Conservation (phyloP, 2,797 vertebrate genomes). For the Liasis olivaceus region DNA sequence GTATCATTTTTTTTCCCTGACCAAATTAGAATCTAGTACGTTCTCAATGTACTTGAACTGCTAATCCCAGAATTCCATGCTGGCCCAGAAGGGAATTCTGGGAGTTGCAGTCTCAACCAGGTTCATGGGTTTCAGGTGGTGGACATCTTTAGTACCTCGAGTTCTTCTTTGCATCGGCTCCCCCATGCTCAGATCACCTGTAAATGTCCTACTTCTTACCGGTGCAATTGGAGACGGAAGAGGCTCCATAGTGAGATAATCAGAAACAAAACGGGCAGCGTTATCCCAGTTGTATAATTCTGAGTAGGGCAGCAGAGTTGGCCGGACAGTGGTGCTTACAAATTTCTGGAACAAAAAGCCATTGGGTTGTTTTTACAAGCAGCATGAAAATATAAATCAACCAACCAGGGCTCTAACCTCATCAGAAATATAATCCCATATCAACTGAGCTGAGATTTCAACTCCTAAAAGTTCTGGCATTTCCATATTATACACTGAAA, state of each 20-base stretch:
- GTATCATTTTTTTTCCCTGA: too few relatives aligned
- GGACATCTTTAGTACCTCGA: not conserved
- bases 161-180: not conserved
- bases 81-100: too few relatives aligned
- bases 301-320: constrained; percentile 71
- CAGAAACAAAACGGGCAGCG: constrained; percentile 82
- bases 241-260: constrained; percentile 81
- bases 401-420: not conserved
- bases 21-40: too few relatives aligned
- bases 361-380: not conserved
- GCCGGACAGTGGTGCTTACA: constrained; percentile 84
- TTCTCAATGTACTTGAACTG: too few relatives aligned
- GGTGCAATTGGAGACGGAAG: constrained; percentile 75
- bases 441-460: not conserved
- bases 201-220: constrained; percentile 72
- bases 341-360: constrained; percentile 81
- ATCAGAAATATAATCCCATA: not conserved
- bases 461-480: not conserved
- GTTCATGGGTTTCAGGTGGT: too few relatives aligned
- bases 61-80: too few relatives aligned
- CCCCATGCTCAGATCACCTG: not conserved
- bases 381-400: not conserved
- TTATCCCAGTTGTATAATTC: constrained; percentile 84
- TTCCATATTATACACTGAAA: not conserved
- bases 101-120: too few relatives aligned